phyloP scores from a whole-genome alignment of 2,113 vertebrate species.

The rat (Rattus norvegicus) region DNA sequence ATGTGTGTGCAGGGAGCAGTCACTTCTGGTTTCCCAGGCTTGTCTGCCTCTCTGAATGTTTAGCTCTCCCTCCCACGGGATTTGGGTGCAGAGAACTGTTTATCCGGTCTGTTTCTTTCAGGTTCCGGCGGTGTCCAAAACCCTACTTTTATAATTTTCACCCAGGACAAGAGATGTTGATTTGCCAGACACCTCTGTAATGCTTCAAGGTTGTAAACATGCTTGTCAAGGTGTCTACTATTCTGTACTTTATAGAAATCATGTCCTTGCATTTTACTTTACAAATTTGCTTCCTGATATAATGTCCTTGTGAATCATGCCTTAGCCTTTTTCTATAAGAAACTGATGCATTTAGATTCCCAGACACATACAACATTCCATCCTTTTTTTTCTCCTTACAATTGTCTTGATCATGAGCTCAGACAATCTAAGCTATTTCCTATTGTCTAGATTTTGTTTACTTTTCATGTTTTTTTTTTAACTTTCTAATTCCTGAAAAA shows the following conservation, averaged over 20 bases:
- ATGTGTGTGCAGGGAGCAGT: no score
- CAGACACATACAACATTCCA: not conserved
- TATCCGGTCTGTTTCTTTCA: no score
- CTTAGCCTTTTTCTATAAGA: constrained; percentile 24
- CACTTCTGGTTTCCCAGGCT: no score
- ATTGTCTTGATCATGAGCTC: not conserved
- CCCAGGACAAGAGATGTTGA: not conserved
- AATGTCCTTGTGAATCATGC: not conserved
- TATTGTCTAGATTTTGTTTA: constrained; percentile 24
- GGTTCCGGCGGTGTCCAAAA: no score
- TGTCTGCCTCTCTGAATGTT: no score
- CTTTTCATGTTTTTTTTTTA: not conserved
- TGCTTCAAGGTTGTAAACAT: not conserved
- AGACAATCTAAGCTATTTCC: not conserved
- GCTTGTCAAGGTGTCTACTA: not conserved
- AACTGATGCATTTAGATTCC: not conserved
- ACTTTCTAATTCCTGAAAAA: constrained; percentile 15
- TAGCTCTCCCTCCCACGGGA: no score
- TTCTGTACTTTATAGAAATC: not conserved
- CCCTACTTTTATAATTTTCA: not conserved
- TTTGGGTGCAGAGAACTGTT: no score
- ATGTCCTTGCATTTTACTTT: not conserved
- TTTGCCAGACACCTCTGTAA: not conserved
- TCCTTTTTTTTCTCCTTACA: constrained; percentile 3
- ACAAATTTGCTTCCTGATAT: not conserved